A percentile compares a stretch with the other conserved stretches of the same genome.
Conservation (phyloP, 2,113 vertebrate species). For the Paratilapia polleni region DNA sequence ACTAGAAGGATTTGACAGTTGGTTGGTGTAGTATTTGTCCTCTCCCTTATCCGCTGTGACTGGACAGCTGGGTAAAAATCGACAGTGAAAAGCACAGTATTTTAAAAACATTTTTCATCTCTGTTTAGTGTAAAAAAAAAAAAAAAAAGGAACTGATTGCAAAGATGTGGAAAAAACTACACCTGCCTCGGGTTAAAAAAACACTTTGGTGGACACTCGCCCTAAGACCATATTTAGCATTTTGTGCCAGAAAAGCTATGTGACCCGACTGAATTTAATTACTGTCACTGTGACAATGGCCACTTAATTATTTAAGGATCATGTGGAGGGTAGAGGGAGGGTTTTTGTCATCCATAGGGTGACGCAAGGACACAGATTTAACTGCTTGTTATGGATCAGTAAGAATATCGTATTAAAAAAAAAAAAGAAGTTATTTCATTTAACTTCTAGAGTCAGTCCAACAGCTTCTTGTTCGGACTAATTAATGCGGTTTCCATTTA, state of each 20-base stretch:
- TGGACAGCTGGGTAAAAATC: neutral
- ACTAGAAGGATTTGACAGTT: neutral
- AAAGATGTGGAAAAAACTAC: neutral
- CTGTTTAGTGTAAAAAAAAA: neutral
- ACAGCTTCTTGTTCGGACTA: no score
- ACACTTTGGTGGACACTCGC: neutral
- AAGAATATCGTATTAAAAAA: neutral
- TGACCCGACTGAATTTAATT: neutral
- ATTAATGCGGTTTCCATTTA: neutral
- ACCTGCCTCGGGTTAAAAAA: neutral
- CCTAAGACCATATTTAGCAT: neutral
- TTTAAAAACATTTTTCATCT: neutral
- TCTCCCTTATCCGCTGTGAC: neutral
- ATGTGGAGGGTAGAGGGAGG: neutral
- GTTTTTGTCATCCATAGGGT: neutral
- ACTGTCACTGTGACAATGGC: constrained; percentile 5
- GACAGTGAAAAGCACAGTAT: neutral
- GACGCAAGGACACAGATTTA: neutral
- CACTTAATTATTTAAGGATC: neutral
- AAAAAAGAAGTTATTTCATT: neutral
- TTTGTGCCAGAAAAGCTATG: neutral
- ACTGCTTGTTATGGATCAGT: neutral
- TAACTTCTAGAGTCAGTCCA: neutral
- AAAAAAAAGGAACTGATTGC: neutral
- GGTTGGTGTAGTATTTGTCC: neutral